Evolutionary conservation across 2,888 invertebrate species (phyloP), one percentile per base, ranked within the genome.

Genomic region (Drosophila kanekoi): DNA sequence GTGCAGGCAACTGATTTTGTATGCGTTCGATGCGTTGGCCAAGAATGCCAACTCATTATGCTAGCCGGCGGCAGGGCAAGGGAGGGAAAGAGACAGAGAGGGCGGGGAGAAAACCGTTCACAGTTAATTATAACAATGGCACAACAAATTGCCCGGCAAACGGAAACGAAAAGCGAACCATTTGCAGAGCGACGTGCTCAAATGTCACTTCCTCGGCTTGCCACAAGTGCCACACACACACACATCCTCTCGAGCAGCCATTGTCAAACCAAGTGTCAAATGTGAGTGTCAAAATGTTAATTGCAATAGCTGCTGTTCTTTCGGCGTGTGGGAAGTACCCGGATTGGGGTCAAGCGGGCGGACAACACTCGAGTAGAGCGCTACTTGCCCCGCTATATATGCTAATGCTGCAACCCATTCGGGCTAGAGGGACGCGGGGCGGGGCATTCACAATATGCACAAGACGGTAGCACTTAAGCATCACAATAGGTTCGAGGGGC

Each of bases 1-100:
- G 64, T 41, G 56, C 52, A 48, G 52, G 59, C 51, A 65, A 48
- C 87, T 81, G 67, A 81, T 79, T 83, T 81, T 60, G 81, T 84
- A 84, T 84, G 83, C 83, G 72, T 51, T 68, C 57, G 54, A 81
- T 84, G 81, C 67, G 59, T 59, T 66, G 59, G 51, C 16, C 72
- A 87, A 77, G 85, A 83, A 85, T 85, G 85, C 80, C 76, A 81
- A 80, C 86, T 85, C 85, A 85, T 85, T 86, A 85, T 77, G 70
- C 72, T 40, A 45, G 37, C 33, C 28, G 5, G 23, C 5, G 5
- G 14, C 14, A 14, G 11, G 23, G 23, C n/a, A 51, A 3, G 1
- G 33, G 1, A 2, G 11, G 11, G 3, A 18, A 3, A 16, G 23
- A 9, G 60, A 16, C 6, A 28, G 20, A 33, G 54, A 37, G 43